These are phyloP conservation scores for Aldrovandia affinis DNA, from an alignment of 2,797 vertebrate species.

Conservation along the genomic window DNA sequence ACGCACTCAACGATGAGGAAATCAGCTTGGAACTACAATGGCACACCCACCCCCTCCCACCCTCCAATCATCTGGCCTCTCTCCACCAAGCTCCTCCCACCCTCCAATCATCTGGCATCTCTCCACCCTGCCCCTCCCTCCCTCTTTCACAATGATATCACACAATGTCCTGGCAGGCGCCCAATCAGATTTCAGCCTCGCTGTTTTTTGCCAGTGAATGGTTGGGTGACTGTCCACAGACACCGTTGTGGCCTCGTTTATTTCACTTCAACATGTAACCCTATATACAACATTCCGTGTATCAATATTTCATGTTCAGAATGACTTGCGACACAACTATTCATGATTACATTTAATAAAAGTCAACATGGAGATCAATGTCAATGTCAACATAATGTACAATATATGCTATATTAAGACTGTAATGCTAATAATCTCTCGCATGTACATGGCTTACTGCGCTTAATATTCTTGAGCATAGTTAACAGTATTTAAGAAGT, in stretches of 20 bases:
- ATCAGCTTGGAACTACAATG: not conserved
- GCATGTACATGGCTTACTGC: not conserved
- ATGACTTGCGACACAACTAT: not conserved
- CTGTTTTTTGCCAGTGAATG: not conserved
- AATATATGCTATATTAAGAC: not conserved
- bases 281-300: not conserved
- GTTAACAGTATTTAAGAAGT: not conserved
- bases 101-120: not conserved
- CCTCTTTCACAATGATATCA: not conserved
- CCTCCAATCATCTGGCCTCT: not conserved
- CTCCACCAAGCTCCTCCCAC: not conserved
- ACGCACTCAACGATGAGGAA: not conserved
- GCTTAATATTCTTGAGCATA: not conserved
- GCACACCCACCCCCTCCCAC: not conserved
- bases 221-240: not conserved
- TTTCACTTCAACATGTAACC: not conserved
- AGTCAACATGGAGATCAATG: constrained; percentile 10
- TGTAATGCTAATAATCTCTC: not conserved
- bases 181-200: not conserved
- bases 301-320: constrained; percentile 10
- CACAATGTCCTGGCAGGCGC: not conserved
- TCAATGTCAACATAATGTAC: not conserved
- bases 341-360: not conserved
- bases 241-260: not conserved
- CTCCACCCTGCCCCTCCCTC: not conserved